Percentiles rank a stretch among this genome's conserved stretches.
Evolutionary conservation across 2,888 invertebrate species (phyloP).

Genomic region (Microctonus hyperodae): DNA sequence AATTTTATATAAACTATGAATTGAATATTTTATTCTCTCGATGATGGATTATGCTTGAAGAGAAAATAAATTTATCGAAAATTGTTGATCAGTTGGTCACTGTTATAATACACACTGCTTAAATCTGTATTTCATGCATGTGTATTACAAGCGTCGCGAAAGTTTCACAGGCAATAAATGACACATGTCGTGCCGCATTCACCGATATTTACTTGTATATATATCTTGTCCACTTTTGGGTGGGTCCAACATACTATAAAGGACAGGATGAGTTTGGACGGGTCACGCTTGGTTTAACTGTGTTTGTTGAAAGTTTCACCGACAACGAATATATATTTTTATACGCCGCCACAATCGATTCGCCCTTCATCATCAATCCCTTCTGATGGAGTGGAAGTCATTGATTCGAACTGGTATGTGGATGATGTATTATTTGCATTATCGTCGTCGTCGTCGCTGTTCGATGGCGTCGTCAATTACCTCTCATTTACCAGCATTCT

Average conservation of each 20-base stretch:
- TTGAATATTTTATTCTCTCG: too few species aligned
- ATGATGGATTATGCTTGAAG: too few species aligned
- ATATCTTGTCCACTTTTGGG: slow-evolving; percentile 16
- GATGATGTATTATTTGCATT: too few species aligned
- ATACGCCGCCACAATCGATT: background rate
- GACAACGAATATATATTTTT: slow-evolving; percentile 9
- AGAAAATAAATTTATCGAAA: too few species aligned
- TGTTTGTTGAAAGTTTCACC: slow-evolving; percentile 27
- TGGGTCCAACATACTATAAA: slow-evolving; percentile 17
- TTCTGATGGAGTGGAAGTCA: background rate
- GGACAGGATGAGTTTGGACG: slow-evolving; percentile 25
- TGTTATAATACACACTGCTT: too few species aligned
- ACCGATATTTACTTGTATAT: slow-evolving; percentile 4
- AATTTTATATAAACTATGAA: too few species aligned
- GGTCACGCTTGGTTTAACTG: slow-evolving; percentile 26
- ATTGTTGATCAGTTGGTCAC: too few species aligned
- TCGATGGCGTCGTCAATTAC: too few species aligned
- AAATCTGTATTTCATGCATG: background rate
- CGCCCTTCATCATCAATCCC: background rate
- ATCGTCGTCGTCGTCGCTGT: background rate
- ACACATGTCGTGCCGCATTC: slow-evolving; percentile 12
- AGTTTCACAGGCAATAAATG: slow-evolving; percentile 27
- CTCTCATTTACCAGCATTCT: too few species aligned
- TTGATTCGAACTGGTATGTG: background rate
- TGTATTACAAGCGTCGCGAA: slow-evolving; percentile 25